Evolutionary conservation across 2,113 vertebrate genomes (phyloP).

Genomic region (Chaetops frenatus): DNA sequence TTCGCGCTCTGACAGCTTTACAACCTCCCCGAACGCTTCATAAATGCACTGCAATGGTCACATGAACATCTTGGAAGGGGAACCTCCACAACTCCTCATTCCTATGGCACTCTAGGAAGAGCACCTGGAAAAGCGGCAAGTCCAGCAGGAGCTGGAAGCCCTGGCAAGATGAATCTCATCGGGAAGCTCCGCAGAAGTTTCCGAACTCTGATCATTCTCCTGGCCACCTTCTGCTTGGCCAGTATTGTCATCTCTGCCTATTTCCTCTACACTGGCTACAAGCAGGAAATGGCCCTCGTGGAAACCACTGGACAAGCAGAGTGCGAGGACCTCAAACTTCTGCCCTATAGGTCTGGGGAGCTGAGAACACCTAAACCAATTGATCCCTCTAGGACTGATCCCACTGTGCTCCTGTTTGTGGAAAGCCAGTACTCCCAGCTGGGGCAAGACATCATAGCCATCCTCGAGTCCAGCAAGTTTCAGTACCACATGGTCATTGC

Average conservation of each 20-base stretch:
- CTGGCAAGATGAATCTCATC: conserved; percentile 84
- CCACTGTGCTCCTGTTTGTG: conserved; percentile 86
- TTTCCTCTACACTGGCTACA: conserved; percentile 88
- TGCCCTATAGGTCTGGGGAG: conserved; percentile 79
- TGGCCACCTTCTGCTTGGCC: conserved; percentile 87
- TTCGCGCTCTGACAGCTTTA: conserved; percentile 10
- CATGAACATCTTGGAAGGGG: conserved; percentile 77
- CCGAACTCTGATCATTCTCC: conserved; percentile 83
- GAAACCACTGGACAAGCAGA: conserved; percentile 78
- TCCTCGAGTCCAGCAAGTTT: conserved; percentile 91
- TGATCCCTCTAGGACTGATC: conserved; percentile 83
- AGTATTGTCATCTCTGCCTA: conserved; percentile 92
- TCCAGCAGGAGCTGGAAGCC: not conserved
- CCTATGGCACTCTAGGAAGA: conserved; percentile 58
- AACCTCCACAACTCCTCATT: conserved; percentile 17
- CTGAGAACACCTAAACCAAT: conserved; percentile 82
- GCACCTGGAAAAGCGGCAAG: not conserved
- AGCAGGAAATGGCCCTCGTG: conserved; percentile 82
- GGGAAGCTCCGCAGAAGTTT: conserved; percentile 88
- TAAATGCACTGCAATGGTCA: conserved; percentile 92
- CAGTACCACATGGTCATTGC: conserved; percentile 92
- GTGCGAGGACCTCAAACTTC: conserved; percentile 78
- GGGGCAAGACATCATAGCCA: conserved; percentile 92
- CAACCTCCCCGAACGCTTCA: not conserved
- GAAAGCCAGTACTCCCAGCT: conserved; percentile 97